Conservation (phyloP, 2,113 vertebrate species). For the Ardeotis arabs region DNA sequence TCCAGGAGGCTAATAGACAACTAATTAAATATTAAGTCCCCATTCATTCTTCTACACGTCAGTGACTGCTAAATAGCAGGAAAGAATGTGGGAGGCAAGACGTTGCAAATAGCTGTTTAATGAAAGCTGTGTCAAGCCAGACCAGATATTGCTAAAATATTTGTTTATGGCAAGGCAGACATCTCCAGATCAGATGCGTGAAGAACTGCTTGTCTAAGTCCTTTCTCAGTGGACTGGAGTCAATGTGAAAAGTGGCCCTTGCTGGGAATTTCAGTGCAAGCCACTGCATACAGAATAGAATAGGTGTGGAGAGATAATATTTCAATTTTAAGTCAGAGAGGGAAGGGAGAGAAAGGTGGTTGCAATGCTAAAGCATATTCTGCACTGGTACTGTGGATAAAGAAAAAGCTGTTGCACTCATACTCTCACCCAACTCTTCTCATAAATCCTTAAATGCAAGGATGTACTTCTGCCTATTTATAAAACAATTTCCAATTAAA, state of each 20-base stretch:
- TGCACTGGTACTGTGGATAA: background rate
- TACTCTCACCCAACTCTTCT: background rate
- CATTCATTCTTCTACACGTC: background rate
- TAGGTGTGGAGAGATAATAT: background rate
- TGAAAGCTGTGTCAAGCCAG: background rate
- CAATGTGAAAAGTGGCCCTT: background rate
- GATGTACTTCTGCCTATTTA: background rate
- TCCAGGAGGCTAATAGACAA: background rate
- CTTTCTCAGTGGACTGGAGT: background rate
- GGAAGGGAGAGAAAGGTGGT: background rate
- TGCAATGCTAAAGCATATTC: background rate
- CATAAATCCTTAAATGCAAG: background rate
- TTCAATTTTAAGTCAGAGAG: background rate
- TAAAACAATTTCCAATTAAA: background rate
- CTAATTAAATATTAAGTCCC: slow-evolving; percentile 1
- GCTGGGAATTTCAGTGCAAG: background rate
- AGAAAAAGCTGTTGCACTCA: background rate
- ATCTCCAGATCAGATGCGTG: background rate
- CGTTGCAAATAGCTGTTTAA: background rate
- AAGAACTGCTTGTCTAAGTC: background rate
- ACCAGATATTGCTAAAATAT: background rate
- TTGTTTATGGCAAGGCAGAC: background rate
- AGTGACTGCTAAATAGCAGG: background rate
- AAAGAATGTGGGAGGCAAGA: background rate
- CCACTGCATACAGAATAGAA: background rate